Evolutionary conservation across 1,140 invertebrate genomes (phyloP).

Genomic region (Eueides isabella): DNA sequence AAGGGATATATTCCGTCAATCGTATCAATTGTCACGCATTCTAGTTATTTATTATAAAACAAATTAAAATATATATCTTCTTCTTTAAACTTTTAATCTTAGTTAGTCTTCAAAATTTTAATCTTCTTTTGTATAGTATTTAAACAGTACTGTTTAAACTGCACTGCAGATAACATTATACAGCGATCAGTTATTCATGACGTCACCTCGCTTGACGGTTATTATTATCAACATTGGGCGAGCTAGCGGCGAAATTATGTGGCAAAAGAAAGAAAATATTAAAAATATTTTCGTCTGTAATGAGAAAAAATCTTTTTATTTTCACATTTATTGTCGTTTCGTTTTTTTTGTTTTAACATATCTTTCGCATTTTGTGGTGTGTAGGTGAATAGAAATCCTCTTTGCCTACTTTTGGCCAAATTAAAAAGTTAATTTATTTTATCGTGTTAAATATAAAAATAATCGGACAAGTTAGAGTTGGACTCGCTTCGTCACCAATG

Average conservation of each 20-base stretch:
- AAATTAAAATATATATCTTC: too few species aligned
- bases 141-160: slow-evolving; percentile 5
- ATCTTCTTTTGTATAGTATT: not conserved
- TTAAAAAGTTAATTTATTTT: too few species aligned
- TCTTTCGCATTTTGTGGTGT: not conserved
- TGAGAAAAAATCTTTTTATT: not conserved
- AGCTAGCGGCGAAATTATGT: slow-evolving; percentile 13
- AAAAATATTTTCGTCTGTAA: not conserved
- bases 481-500: too few species aligned
- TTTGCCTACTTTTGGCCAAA: too few species aligned
- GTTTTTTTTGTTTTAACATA: not conserved
- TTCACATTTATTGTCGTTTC: not conserved
- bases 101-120: not conserved
- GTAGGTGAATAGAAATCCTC: not conserved
- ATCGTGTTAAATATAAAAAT: too few species aligned
- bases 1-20: too few species aligned
- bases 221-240: slow-evolving; percentile 31
- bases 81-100: too few species aligned
- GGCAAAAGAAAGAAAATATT: not conserved
- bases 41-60: too few species aligned
- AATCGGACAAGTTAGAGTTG: too few species aligned
- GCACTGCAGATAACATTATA: slow-evolving; percentile 25
- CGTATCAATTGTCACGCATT: too few species aligned
- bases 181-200: slow-evolving; percentile 32
- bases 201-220: slow-evolving; percentile 21